Evolutionary conservation across 2,888 invertebrate genomes (phyloP).

Genomic region (Drosophila nr. perissopoda): DNA sequence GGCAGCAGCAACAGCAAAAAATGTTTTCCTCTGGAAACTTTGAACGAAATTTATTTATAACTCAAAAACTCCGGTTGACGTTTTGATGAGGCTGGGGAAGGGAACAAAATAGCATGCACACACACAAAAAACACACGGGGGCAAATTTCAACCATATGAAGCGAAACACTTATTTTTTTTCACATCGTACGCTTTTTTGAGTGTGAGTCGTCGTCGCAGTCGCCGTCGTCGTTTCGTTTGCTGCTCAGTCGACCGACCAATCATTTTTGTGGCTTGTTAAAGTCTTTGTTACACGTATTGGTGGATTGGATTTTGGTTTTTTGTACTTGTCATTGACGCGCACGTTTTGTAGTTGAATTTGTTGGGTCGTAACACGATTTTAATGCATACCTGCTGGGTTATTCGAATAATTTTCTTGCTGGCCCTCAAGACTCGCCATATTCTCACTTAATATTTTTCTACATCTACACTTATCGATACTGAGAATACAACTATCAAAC

Average conservation of each 20-base stretch:
- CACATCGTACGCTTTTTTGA: constrained; percentile 71
- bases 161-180: constrained; percentile 73
- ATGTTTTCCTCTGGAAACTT: constrained; percentile 75
- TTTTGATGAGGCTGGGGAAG: constrained; percentile 33
- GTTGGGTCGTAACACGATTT: constrained; percentile 49
- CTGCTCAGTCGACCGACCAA: constrained; percentile 78
- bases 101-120: constrained; percentile 42
- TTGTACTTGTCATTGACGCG: constrained; percentile 51
- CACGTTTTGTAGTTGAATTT: constrained; percentile 38
- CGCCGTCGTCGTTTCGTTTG: constrained; percentile 37
- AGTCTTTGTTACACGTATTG: constrained; percentile 37
- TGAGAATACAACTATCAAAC: constrained; percentile 48
- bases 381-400: constrained; percentile 84
- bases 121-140: constrained; percentile 69
- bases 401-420: constrained; percentile 85
- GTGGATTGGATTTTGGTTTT: constrained; percentile 9
- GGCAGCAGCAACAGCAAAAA: constrained; percentile 43
- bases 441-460: constrained; percentile 77
- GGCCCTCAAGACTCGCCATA: constrained; percentile 86
- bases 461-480: constrained; percentile 65
- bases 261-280: constrained; percentile 60
- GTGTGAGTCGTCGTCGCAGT: constrained; percentile 65
- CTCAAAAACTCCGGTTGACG: constrained; percentile 76
- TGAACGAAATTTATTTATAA: constrained; percentile 81
- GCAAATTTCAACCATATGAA: constrained; percentile 75